Evolutionary conservation across 1,140 invertebrate genomes (phyloP), one percentile per base, ranked within the genome.

Genomic region (Pseudomyrmex flavicornis): DNA sequence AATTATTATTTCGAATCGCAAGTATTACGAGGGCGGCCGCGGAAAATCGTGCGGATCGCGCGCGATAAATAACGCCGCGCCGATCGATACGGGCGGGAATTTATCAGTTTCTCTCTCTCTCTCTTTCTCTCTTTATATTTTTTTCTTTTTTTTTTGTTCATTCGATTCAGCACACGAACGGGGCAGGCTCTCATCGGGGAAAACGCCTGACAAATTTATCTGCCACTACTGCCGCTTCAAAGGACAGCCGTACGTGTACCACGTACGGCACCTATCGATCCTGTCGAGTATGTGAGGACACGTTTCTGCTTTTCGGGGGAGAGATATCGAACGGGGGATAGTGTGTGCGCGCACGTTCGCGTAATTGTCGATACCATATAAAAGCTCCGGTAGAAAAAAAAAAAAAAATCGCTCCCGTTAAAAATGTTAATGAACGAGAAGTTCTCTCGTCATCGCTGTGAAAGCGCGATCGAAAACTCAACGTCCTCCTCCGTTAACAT

Each of bases 201-300:
- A 75, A 82, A 82, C 59, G 68, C 72, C 48, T 82, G 79, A 82
- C 79, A 82, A 82, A 82, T 82, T 82, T 62, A 82, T 82, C 79
- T 75, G 79, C 79, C 79, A 73, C 69, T 82, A 56, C 61, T 26
- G 70, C 58, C 68, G 50, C 35, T 63, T 70, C 52, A 62, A 75
- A 65, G 69, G 79, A 82, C 79, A 75, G 79, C 58, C 68, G 56
- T 61, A 74, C 79, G 70, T 75, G 79, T 54, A 56, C 46, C 79
- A 72, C 66, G 66, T 70, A 79, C 52, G 52, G 26, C 35, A 48
- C 15, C 66, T 80, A 82, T 82, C 72, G 79, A 82, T 82, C 79
- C 70, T 46, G 61, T 63, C 70, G 70, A 82, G 61, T 56, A 56
- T 63, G 79, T 54, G 79, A 82, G 59, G 68, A 75, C 79, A 82